These are phyloP conservation scores for Diadema setosum DNA, from an alignment of 35 echinoderm and acorn worm genomes.

Conservation along the genomic window DNA sequence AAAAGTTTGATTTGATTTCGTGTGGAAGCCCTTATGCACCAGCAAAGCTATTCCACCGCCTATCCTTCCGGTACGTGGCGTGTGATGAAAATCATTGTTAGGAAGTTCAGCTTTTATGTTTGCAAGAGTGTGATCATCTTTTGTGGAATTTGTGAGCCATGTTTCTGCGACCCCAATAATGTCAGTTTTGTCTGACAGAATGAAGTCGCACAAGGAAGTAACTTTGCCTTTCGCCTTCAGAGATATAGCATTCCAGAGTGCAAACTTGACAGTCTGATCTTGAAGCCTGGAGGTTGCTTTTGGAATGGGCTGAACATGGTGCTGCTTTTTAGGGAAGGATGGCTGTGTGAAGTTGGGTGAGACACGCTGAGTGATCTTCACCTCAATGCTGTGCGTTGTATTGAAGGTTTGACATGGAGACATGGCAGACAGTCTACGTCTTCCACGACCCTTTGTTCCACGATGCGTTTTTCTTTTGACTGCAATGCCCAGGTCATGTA, in stretches of 20 bases:
- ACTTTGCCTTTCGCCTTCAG: background rate
- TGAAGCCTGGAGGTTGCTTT: background rate
- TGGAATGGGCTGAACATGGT: background rate
- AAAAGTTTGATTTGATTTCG: background rate
- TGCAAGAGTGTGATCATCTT: background rate
- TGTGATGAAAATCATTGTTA: background rate
- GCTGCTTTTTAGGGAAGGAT: background rate
- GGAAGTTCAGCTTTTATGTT: background rate
- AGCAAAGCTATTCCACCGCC: background rate
- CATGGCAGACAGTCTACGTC: too few species aligned
- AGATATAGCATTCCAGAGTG: background rate
- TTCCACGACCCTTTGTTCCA: background rate
- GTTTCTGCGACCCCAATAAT: background rate
- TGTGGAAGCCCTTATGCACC: background rate
- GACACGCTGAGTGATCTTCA: background rate
- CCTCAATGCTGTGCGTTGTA: background rate
- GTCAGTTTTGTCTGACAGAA: background rate
- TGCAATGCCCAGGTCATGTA: background rate
- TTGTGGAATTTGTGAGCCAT: background rate
- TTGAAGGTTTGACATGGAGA: background rate
- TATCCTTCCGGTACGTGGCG: background rate
- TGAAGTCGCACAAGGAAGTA: background rate
- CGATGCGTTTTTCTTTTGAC: background rate
- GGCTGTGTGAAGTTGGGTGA: background rate
- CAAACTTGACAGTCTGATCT: background rate